A percentile compares a stretch with the other conserved stretches of the same genome.
Evolutionary conservation across 2,888 invertebrate species (phyloP).

Genomic region (Andrena marginata): DNA sequence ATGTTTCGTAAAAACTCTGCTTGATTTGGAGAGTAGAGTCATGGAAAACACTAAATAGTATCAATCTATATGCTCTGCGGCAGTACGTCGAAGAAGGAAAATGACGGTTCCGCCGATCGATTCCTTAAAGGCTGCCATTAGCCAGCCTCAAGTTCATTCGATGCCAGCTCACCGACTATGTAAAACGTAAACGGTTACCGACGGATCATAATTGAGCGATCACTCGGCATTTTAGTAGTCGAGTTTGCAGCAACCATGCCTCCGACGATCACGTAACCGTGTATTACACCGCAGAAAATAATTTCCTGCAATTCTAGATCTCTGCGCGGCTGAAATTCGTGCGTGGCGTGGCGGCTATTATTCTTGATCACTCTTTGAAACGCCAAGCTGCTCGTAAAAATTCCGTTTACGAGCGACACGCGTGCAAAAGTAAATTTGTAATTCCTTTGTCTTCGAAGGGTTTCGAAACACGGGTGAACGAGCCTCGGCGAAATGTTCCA

Average conservation of each 20-base stretch:
- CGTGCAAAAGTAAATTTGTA: neutral
- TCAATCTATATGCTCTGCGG: neutral
- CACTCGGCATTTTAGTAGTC: constrained; percentile 23
- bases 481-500: neutral
- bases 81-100: neutral
- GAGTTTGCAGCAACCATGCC: constrained; percentile 24
- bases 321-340: constrained; percentile 5
- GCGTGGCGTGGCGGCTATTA: neutral
- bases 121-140: neutral
- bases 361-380: neutral
- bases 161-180: constrained; percentile 5
- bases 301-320: constrained; percentile 13
- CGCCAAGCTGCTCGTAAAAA: neutral
- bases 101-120: neutral
- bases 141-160: constrained; percentile 8
- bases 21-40: neutral
- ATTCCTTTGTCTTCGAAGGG: neutral
- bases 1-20: neutral
- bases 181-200: constrained; percentile 14
- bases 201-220: constrained; percentile 50
- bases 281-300: constrained; percentile 18
- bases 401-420: neutral
- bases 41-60: neutral
- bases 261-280: constrained; percentile 28
- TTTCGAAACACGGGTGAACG: neutral